Conservation (phyloP, 2,888 invertebrate species). For the Eilema caniola region DNA sequence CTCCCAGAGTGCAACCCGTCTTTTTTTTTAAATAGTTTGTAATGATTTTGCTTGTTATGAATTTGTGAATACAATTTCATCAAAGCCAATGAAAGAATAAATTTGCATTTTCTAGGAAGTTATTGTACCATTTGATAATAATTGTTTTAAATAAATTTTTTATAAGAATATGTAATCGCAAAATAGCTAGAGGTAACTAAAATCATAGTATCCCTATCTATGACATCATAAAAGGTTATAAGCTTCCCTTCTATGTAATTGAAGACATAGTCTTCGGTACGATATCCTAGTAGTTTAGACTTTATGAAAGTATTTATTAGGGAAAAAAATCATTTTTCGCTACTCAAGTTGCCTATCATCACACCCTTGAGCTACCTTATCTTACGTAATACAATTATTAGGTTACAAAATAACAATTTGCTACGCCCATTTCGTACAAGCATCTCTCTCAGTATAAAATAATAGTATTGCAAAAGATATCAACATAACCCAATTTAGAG, state of each 20-base stretch:
- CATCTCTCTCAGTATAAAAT: background rate
- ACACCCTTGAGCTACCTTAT: background rate
- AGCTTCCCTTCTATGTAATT: background rate
- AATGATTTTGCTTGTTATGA: too few species aligned
- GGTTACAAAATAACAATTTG: background rate
- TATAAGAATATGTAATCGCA: background rate
- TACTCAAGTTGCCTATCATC: background rate
- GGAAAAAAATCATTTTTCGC: background rate
- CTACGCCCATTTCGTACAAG: background rate
- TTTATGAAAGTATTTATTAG: background rate
- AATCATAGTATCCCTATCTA: too few species aligned
- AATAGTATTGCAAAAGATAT: background rate
- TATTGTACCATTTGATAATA: too few species aligned
- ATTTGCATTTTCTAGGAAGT: too few species aligned
- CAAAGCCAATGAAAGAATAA: too few species aligned
- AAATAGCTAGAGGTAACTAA: background rate
- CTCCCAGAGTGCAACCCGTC: too few species aligned
- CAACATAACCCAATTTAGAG: background rate
- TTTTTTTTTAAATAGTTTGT: too few species aligned
- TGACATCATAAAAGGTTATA: background rate
- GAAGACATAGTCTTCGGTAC: background rate
- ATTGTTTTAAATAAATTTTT: background rate
- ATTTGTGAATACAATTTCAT: too few species aligned
- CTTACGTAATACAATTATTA: background rate
- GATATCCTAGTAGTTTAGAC: background rate